Percentiles rank a stretch among this genome's conserved stretches.
phyloP scores from a whole-genome alignment of 2,113 vertebrate species.

The Zapornia atra region DNA sequence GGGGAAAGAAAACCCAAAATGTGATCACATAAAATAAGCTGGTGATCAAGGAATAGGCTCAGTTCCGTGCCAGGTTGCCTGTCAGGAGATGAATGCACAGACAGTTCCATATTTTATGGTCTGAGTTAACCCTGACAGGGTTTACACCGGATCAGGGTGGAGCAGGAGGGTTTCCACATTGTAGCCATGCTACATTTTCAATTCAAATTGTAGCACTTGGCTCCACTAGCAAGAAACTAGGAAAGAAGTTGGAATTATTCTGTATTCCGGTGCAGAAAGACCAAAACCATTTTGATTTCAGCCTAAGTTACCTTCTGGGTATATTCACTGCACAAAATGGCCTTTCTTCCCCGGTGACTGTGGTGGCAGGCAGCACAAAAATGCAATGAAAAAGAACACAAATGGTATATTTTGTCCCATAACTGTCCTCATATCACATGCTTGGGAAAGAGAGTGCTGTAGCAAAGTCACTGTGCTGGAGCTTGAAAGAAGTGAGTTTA shows the following conservation, averaged over 20 bases:
- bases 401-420: not conserved
- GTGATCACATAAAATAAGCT: not conserved
- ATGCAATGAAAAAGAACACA: not conserved
- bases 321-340: not conserved
- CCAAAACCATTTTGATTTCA: conserved; percentile 25
- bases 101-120: not conserved
- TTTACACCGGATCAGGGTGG: not conserved
- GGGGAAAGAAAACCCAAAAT: not conserved
- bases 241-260: not conserved
- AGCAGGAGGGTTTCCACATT: not conserved
- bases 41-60: not conserved
- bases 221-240: not conserved
- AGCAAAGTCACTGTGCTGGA: not conserved
- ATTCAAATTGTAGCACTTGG: conserved; percentile 9
- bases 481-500: not conserved
- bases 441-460: not conserved
- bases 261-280: not conserved
- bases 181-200: not conserved
- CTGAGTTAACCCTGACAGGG: not conserved
- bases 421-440: not conserved
- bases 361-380: not conserved
- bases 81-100: not conserved
- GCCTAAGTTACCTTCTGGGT: not conserved
- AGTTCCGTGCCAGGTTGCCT: not conserved
- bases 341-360: not conserved